phyloP scores from a whole-genome alignment of 2,888 invertebrate species.

The Hoplodrina ambigua region DNA sequence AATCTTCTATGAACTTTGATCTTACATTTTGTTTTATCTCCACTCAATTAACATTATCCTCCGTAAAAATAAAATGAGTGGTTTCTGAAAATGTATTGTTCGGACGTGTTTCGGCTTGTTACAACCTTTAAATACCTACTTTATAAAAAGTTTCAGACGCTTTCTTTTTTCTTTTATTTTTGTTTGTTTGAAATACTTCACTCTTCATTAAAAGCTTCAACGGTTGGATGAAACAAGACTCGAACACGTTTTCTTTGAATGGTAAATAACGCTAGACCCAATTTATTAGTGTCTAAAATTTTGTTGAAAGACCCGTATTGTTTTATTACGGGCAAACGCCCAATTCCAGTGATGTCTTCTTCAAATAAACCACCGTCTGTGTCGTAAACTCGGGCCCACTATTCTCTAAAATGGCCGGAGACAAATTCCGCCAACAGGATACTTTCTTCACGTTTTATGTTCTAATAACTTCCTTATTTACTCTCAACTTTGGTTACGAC shows the following conservation, averaged over 20 bases:
- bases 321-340: constrained; percentile 16
- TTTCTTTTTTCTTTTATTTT: not conserved
- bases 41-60: not conserved
- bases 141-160: not conserved
- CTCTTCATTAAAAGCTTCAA: not conserved
- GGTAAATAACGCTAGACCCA: not conserved
- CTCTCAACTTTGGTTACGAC: constrained; percentile 42
- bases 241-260: not conserved
- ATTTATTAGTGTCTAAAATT: constrained; percentile 17
- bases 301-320: constrained; percentile 6
- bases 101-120: constrained; percentile 10
- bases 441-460: constrained; percentile 45
- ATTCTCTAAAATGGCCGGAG: constrained; percentile 23
- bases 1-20: constrained; percentile 2
- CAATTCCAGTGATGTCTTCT: constrained; percentile 19
- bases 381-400: constrained; percentile 29
- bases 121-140: constrained; percentile 1
- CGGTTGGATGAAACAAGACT: constrained; percentile 2
- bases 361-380: not conserved
- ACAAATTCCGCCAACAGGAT: constrained; percentile 36
- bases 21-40: constrained; percentile 8
- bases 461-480: constrained; percentile 51
- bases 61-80: constrained; percentile 1
- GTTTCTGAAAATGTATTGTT: constrained; percentile 9
- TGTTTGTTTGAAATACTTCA: constrained; percentile 6